These are phyloP conservation scores for Aphelenchoides besseyi DNA, from an alignment of 1,140 invertebrate species.

Conservation along the genomic window DNA sequence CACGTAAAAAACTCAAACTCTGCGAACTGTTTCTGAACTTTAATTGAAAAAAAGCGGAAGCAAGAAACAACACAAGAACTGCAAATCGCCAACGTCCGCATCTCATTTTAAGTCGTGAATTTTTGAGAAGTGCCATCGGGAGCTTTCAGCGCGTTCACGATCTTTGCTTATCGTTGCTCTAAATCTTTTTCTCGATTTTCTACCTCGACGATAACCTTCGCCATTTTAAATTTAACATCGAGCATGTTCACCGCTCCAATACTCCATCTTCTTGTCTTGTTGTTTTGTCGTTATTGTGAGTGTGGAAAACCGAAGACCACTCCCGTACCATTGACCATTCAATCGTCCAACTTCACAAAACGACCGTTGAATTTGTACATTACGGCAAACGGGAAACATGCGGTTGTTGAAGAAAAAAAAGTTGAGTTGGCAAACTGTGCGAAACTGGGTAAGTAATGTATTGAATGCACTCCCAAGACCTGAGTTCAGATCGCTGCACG, in stretches of 20 bases:
- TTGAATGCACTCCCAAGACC: no score
- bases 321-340: neutral
- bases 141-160: neutral
- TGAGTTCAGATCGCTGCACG: neutral
- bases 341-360: constrained; percentile 17
- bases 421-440: neutral
- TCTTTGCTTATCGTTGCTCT: neutral
- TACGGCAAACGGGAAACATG: constrained; percentile 16
- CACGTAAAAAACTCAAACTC: constrained; percentile 4
- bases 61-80: neutral
- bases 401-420: neutral
- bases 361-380: constrained; percentile 22
- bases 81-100: neutral
- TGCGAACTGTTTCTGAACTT: neutral
- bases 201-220: neutral
- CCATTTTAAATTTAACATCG: neutral
- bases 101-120: constrained; percentile 9
- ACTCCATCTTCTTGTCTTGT: neutral
- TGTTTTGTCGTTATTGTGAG: neutral
- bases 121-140: neutral
- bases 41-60: neutral
- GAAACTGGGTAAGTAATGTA: neutral
- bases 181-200: neutral
- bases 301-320: neutral
- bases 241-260: constrained; percentile 15